Evolutionary conservation across 2,888 invertebrate species (phyloP).

Genomic region (Pachliopta kotzebuea): DNA sequence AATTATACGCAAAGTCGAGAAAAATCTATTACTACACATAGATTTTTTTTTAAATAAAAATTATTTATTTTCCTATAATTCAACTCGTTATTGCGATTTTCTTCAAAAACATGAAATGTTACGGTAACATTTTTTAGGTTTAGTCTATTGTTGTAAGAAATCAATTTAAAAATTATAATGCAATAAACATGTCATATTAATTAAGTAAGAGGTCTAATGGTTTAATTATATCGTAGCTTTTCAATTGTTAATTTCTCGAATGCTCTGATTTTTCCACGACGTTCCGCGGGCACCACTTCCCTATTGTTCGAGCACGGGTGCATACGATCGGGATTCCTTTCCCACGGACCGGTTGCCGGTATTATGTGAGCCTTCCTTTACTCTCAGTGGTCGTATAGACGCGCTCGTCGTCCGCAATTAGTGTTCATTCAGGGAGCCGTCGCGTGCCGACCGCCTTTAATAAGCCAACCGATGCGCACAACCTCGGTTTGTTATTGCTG

Average conservation of each 20-base stretch:
- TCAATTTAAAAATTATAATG: too few relatives aligned
- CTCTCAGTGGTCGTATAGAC: slow-evolving; percentile 49
- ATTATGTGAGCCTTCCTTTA: slow-evolving; percentile 45
- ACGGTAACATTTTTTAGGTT: too few relatives aligned
- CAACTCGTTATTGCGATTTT: too few relatives aligned
- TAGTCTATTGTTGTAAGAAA: too few relatives aligned
- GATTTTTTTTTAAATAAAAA: background rate
- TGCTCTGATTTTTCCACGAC: slow-evolving; percentile 30
- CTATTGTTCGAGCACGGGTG: slow-evolving; percentile 43
- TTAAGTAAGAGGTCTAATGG: too few relatives aligned
- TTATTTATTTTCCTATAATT: background rate
- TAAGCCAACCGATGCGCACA: slow-evolving; percentile 46
- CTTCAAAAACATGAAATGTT: too few relatives aligned
- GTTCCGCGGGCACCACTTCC: slow-evolving; percentile 12
- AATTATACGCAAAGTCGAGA: background rate
- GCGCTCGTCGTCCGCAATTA: slow-evolving; percentile 63
- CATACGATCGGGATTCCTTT: slow-evolving; percentile 49
- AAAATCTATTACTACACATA: background rate
- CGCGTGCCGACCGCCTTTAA: slow-evolving; percentile 57
- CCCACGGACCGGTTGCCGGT: slow-evolving; percentile 54
- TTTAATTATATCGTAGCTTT: too few relatives aligned
- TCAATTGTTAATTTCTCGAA: background rate
- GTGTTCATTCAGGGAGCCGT: slow-evolving; percentile 58
- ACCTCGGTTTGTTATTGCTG: slow-evolving; percentile 36
- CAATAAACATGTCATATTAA: too few relatives aligned